Percentiles rank a stretch among this genome's conserved stretches.
Evolutionary conservation across 2,113 vertebrate species (phyloP).

Genomic region (Macrotis lagotis): DNA sequence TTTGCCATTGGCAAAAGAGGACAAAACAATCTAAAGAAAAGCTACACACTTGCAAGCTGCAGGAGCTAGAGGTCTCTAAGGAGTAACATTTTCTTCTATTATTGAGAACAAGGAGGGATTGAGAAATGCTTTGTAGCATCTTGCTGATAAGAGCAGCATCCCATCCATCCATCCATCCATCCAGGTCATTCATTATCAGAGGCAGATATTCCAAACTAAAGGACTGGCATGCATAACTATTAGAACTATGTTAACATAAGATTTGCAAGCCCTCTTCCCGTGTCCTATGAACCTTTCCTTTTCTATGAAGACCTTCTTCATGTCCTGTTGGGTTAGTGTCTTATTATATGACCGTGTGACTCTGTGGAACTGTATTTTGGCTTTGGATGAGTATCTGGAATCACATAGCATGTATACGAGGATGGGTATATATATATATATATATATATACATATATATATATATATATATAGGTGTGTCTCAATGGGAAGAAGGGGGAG

Average conservation of each 20-base stretch:
- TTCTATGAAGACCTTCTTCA: neutral
- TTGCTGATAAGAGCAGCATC: slow-evolving; percentile 72
- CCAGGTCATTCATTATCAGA: slow-evolving; percentile 53
- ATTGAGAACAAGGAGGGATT: slow-evolving; percentile 37
- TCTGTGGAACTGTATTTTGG: neutral
- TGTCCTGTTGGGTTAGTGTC: neutral
- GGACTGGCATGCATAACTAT: slow-evolving; percentile 54
- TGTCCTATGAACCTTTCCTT: slow-evolving; percentile 40
- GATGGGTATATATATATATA: no score
- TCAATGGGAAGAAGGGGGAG: slow-evolving; percentile 25
- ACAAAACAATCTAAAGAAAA: slow-evolving; percentile 16
- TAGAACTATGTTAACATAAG: slow-evolving; percentile 47
- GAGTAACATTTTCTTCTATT: slow-evolving; percentile 81
- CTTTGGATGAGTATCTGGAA: neutral
- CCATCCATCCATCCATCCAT: no score
- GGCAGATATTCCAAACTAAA: slow-evolving; percentile 36
- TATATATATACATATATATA: no score
- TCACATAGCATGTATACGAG: no score
- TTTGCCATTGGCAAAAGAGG: neutral
- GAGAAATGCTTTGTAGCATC: slow-evolving; percentile 75
- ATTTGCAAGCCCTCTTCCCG: slow-evolving; percentile 54
- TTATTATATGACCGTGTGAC: neutral
- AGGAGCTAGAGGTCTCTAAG: slow-evolving; percentile 71
- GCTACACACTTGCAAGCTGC: slow-evolving; percentile 46
- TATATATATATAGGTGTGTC: no score